Percentiles rank a stretch among this genome's conserved stretches.
Conservation (phyloP, 2,113 vertebrate species). For the Saguinus imperator region DNA sequence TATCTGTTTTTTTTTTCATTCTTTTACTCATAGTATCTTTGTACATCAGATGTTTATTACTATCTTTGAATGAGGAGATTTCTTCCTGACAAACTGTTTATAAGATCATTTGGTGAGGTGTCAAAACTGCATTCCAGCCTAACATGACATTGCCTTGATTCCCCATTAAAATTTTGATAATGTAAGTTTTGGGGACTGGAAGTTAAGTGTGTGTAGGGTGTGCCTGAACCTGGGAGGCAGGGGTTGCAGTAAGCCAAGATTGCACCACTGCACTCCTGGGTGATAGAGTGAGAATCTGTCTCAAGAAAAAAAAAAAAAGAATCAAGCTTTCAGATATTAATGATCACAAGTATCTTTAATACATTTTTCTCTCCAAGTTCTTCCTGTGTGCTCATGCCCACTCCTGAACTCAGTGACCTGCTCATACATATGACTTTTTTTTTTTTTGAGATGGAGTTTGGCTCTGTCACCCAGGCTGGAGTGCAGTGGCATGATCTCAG, state of each 20-base stretch:
- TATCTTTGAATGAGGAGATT: neutral
- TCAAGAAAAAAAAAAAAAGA: neutral
- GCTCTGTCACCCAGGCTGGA: too few relatives aligned
- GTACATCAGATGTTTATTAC: conserved; percentile 13
- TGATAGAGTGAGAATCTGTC: fast-evolving
- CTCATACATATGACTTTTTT: neutral
- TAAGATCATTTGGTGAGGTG: neutral
- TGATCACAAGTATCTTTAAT: neutral
- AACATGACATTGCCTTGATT: neutral
- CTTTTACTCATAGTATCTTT: neutral
- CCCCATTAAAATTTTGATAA: neutral
- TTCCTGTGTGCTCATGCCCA: neutral
- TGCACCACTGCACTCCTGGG: too few relatives aligned
- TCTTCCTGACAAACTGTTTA: neutral
- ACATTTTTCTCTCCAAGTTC: neutral
- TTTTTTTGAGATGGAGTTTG: too few relatives aligned
- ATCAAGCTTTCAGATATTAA: neutral
- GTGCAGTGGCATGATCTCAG: too few relatives aligned
- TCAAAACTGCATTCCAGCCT: neutral
- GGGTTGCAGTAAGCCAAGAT: too few relatives aligned
- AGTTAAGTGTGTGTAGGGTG: neutral
- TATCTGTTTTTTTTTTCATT: neutral
- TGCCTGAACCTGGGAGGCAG: neutral
- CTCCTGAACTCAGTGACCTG: neutral
- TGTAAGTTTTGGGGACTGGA: neutral